Percentiles rank a stretch among this genome's conserved stretches.
phyloP scores from a whole-genome alignment of 1,140 invertebrate species.

The Phortica variegata region DNA sequence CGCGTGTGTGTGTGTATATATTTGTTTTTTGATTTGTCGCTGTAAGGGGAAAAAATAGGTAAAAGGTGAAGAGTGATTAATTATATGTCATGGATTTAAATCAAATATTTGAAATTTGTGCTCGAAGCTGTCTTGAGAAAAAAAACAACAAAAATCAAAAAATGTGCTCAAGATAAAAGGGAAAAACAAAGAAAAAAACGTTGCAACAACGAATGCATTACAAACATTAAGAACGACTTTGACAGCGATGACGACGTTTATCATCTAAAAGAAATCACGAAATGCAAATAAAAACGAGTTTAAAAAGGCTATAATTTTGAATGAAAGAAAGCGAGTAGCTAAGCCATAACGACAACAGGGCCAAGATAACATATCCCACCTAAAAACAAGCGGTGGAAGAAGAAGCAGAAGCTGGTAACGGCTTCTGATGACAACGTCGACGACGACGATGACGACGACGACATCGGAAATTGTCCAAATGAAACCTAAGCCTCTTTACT shows the following conservation, averaged over 20 bases:
- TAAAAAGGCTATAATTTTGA: slow-evolving; percentile 42
- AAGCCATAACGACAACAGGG: slow-evolving; percentile 21
- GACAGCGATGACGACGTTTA: slow-evolving; percentile 15
- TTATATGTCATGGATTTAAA: slow-evolving; percentile 54
- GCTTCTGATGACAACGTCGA: too few species aligned
- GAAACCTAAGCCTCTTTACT: too few species aligned
- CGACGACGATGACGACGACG: too few species aligned
- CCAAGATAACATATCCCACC: slow-evolving; percentile 42
- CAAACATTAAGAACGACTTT: too few species aligned
- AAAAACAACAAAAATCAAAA: too few species aligned
- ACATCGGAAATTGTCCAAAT: too few species aligned
- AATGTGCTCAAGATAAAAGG: too few species aligned
- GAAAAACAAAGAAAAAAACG: too few species aligned
- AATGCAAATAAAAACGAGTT: slow-evolving; percentile 55
- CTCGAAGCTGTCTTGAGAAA: too few species aligned
- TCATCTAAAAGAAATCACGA: slow-evolving; percentile 39
- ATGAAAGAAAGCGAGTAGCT: slow-evolving; percentile 42
- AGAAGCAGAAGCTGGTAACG: too few species aligned
- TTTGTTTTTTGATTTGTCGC: slow-evolving; percentile 1
- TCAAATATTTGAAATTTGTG: slow-evolving; percentile 55
- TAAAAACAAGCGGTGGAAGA: too few species aligned
- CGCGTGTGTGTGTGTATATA: neutral
- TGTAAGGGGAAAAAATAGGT: slow-evolving; percentile 28
- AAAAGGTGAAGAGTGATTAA: slow-evolving; percentile 52
- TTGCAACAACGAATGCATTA: too few species aligned